phyloP scores from a whole-genome alignment of 2,888 invertebrate genomes.

The Catonia carolina region DNA sequence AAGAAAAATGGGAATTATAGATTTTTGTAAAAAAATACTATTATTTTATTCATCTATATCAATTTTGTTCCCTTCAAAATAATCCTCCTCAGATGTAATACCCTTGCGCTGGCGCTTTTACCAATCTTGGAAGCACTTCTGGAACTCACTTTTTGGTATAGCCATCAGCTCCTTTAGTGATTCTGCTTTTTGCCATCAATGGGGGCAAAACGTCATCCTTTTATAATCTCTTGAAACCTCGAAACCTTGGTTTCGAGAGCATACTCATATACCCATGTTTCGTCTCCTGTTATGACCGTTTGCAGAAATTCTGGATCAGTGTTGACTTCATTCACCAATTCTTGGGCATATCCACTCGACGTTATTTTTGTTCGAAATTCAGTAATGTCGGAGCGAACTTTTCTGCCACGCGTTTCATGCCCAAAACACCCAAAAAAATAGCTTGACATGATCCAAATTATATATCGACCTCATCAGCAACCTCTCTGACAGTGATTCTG shows the following conservation, averaged over 20 bases:
- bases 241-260: constrained; percentile 28
- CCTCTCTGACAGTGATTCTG: constrained; percentile 18
- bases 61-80: no score
- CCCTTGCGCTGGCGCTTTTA: no score
- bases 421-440: constrained; percentile 28
- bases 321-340: constrained; percentile 25
- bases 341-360: constrained; percentile 30
- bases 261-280: constrained; percentile 36
- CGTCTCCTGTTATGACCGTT: constrained; percentile 35
- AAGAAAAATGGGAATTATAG: no score
- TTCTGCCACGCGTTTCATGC: constrained; percentile 26
- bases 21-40: no score
- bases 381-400: constrained; percentile 28
- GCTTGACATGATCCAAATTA: constrained; percentile 27
- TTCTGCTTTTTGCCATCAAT: no score
- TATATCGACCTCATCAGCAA: constrained; percentile 22
- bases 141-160: no score
- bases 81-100: no score
- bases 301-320: constrained; percentile 31
- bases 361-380: constrained; percentile 26
- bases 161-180: no score
- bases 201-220: no score
- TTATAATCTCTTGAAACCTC: no score
- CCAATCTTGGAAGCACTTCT: no score
- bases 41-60: no score